phyloP scores from a whole-genome alignment of 2,113 vertebrate genomes.

The Rhodinocichla rosea region DNA sequence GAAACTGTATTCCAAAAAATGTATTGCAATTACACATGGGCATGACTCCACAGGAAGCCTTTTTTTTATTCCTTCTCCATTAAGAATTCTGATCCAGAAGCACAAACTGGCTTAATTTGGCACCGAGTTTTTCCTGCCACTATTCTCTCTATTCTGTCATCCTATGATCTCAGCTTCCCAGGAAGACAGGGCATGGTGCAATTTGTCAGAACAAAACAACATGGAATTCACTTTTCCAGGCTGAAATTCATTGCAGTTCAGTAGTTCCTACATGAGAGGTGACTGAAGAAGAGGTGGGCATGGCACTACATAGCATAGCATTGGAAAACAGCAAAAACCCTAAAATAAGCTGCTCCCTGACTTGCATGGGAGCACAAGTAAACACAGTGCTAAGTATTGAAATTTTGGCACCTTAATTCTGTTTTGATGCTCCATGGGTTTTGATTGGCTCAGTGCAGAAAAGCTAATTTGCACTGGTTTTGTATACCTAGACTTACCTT shows the following conservation, averaged over 20 bases:
- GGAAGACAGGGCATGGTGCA: neutral
- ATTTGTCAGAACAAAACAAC: neutral
- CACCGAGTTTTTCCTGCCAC: neutral
- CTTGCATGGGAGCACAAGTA: neutral
- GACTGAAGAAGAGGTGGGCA: neutral
- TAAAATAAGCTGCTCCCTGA: neutral
- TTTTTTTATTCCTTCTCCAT: neutral
- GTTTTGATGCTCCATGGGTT: neutral
- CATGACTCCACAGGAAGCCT: neutral
- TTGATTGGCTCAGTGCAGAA: neutral
- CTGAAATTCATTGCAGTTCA: neutral
- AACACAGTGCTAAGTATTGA: neutral
- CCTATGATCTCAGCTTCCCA: neutral
- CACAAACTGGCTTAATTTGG: neutral
- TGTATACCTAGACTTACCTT: neutral
- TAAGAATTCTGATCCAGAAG: neutral
- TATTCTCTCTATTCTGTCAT: neutral
- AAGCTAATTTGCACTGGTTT: neutral
- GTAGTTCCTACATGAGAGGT: neutral
- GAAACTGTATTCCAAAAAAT: neutral
- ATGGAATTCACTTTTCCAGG: neutral
- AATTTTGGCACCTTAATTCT: neutral
- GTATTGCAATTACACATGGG: neutral
- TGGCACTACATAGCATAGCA: neutral
- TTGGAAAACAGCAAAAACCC: neutral